Base-by-base conservation (phyloP, 1,140 invertebrate species). In the Drosophila triauraria region DNA sequence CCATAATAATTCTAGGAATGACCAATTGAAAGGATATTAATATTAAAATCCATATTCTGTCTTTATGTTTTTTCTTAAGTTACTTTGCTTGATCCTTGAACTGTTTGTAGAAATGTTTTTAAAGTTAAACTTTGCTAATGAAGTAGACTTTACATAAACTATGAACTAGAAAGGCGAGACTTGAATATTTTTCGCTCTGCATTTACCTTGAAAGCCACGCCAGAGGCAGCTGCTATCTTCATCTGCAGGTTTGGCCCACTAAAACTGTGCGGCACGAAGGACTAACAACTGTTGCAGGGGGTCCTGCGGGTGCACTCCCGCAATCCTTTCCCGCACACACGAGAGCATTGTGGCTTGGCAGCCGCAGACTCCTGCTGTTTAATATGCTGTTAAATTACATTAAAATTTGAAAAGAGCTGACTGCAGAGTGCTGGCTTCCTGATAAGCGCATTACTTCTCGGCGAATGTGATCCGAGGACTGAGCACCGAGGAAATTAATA, bases 381-480 rank as follows among this genome's bases (percentile, higher is more conserved):
- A 90, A 90, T 82, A 90, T 90, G 78, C 82, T 90, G 78, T 90
- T 84, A 85, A 90, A 90, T 90, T 90, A 74, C 85, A 90, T 90
- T 90, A 90, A 81, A 85, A 68, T 85, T 85, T 74, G 63, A 82
- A 82, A 75, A 80, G 85, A 71, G 74, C 81, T 72, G 65, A 25
- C 64, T 69, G 67, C 20, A 51, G 53, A 48, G 65, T 71, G 67
- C 47, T 27, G 40, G 62, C 62, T 84, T 48, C 44, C 67, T 75
- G 85, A 90, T 90, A 90, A 90, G 85, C 85, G 85, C 61, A 90
- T 90, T 17, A 51, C 63, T 70, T 40, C 23, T 20, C 38, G 12
- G 27, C 46, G 17, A 32, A 53, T 38, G 67, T 54, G 62, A 67
- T 53, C 27, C 47, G 46, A 38, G 43, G 38, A 25, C 23, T 44